Evolutionary conservation across 2,113 vertebrate species (phyloP).

Genomic region (Daboia siamensis): DNA sequence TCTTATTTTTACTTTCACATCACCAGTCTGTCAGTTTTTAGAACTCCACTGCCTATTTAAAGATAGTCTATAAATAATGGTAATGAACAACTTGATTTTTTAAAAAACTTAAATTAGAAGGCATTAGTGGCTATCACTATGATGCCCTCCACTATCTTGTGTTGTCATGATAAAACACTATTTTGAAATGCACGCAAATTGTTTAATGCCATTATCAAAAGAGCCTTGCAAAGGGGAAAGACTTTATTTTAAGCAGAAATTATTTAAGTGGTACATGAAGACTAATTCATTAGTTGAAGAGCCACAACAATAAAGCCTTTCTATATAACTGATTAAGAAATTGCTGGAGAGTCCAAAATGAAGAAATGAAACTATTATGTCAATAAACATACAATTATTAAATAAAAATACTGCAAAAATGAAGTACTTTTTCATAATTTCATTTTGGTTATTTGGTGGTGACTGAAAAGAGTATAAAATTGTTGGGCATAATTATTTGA

Average conservation of each 20-base stretch:
- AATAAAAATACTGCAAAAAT: not conserved
- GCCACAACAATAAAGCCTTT: not conserved
- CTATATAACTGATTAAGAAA: not conserved
- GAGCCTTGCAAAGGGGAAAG: not conserved
- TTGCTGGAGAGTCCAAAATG: not conserved
- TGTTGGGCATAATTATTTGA: not conserved
- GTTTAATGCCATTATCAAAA: not conserved
- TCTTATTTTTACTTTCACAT: not conserved
- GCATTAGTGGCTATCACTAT: not conserved
- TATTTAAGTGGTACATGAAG: not conserved
- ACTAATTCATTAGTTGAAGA: not conserved
- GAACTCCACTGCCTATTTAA: not conserved
- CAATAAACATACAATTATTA: not conserved
- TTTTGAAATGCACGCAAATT: not conserved
- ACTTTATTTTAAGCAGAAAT: not conserved
- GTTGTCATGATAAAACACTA: not conserved
- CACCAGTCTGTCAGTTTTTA: not conserved
- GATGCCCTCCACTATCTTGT: not conserved
- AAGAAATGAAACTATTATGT: not conserved
- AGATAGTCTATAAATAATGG: not conserved
- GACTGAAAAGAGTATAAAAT: not conserved
- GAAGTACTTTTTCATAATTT: not conserved
- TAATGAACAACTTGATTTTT: not conserved
- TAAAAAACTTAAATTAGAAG: not conserved
- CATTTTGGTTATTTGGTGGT: not conserved